Conservation (phyloP, 1,140 invertebrate species). For the Trinorchestia longiramus region DNA sequence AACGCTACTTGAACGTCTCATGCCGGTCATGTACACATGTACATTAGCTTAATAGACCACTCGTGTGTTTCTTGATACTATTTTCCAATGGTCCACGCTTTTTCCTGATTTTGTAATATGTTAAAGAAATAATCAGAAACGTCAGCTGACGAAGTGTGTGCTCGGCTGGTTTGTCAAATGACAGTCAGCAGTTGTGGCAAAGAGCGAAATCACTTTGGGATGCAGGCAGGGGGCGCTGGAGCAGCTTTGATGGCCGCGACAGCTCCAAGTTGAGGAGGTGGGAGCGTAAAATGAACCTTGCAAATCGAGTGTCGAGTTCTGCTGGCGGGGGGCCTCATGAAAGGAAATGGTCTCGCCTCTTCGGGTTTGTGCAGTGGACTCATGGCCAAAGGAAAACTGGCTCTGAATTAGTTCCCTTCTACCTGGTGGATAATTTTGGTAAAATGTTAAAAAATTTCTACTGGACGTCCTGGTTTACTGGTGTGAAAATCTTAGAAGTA, state of each 20-base stretch:
- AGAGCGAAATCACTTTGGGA: not conserved
- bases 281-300: not conserved
- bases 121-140: not conserved
- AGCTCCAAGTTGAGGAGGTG: not conserved
- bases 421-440: not conserved
- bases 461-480: not conserved
- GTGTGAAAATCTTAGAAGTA: not conserved
- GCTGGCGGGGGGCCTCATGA: not conserved
- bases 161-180: not conserved
- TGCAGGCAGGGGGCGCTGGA: not conserved
- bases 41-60: no score
- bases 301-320: not conserved
- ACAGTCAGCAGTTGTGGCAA: not conserved
- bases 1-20: not conserved
- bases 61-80: not conserved
- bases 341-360: not conserved
- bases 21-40: no score
- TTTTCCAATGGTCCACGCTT: not conserved
- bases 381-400: not conserved
- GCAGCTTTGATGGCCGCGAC: not conserved
- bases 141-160: not conserved
- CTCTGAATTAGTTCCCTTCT: not conserved
- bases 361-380: not conserved
- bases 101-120: not conserved
- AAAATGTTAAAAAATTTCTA: not conserved